Evolutionary conservation across 2,888 invertebrate genomes (phyloP).

Genomic region (Molorchus minor): DNA sequence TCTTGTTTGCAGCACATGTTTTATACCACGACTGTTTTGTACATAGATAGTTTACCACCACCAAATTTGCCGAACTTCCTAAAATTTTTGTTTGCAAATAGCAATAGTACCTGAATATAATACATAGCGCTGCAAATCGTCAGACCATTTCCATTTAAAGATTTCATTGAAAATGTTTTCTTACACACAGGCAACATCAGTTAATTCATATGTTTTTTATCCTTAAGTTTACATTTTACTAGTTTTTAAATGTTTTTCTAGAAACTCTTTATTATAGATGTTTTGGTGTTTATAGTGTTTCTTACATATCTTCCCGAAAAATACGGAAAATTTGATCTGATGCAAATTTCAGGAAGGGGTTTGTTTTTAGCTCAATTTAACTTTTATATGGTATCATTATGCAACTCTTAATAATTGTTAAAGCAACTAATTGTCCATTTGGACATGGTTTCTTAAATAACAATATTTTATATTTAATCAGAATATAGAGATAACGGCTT

Average conservation of each 20-base stretch:
- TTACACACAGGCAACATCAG: conserved; percentile 22
- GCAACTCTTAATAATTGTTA: too few relatives aligned
- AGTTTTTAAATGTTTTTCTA: conserved; percentile 1
- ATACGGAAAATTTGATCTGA: too few relatives aligned
- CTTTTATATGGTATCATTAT: too few relatives aligned
- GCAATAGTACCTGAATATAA: conserved; percentile 63
- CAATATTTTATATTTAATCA: too few relatives aligned
- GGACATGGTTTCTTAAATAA: too few relatives aligned
- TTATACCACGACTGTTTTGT: conserved; percentile 45
- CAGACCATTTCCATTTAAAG: conserved; percentile 24
- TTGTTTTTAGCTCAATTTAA: too few relatives aligned
- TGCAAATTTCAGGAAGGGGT: too few relatives aligned
- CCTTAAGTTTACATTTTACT: conserved; percentile 16
- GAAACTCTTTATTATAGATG: not conserved
- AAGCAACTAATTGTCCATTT: too few relatives aligned
- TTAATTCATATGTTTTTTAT: conserved; percentile 26
- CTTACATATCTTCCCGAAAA: not conserved
- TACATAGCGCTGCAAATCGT: conserved; percentile 50
- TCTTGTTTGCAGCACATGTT: conserved; percentile 50
- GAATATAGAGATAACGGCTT: too few relatives aligned
- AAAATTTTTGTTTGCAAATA: conserved; percentile 38
- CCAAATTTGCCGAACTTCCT: conserved; percentile 20
- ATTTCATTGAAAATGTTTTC: conserved; percentile 20
- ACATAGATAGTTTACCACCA: conserved; percentile 32
- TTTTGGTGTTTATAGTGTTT: conserved; percentile 24